Conservation (phyloP, 2,113 vertebrate genomes). For the Meles meles region DNA sequence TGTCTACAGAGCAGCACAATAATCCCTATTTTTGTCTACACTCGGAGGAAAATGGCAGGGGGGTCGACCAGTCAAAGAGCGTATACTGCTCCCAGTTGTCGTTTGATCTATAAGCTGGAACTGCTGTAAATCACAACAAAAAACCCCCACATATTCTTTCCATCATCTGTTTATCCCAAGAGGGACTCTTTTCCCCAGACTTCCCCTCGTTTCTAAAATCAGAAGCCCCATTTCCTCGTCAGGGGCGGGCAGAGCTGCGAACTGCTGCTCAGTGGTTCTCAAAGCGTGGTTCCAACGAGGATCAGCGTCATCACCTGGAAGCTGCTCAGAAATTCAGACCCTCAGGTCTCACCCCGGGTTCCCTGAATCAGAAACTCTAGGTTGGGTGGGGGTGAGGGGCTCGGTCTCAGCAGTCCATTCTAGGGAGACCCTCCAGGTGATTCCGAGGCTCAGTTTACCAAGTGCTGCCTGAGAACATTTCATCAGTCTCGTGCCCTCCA, state of each 20-base stretch:
- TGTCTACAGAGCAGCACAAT: background rate
- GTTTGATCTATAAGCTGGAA: background rate
- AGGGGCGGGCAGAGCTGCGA: background rate
- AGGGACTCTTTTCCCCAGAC: background rate
- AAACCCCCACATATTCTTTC: background rate
- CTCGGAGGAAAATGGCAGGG: rapidly evolving
- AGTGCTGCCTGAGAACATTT: background rate
- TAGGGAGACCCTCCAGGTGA: background rate
- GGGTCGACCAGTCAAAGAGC: background rate
- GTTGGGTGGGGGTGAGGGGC: no score
- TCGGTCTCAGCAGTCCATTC: background rate
- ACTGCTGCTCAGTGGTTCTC: background rate
- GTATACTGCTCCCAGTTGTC: background rate
- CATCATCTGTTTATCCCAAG: background rate
- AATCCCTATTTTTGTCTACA: background rate
- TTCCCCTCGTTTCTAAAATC: background rate
- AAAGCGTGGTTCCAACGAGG: background rate
- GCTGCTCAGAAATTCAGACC: background rate
- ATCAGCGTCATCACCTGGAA: background rate
- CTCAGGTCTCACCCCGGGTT: background rate
- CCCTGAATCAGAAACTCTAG: background rate
- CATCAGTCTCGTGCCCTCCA: background rate
- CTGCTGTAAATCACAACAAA: background rate
- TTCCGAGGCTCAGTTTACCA: background rate
- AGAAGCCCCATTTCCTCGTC: background rate